Percentiles rank a stretch among this genome's conserved stretches.
Conservation (phyloP, 2,888 invertebrate genomes). For the Limenitis camilla region DNA sequence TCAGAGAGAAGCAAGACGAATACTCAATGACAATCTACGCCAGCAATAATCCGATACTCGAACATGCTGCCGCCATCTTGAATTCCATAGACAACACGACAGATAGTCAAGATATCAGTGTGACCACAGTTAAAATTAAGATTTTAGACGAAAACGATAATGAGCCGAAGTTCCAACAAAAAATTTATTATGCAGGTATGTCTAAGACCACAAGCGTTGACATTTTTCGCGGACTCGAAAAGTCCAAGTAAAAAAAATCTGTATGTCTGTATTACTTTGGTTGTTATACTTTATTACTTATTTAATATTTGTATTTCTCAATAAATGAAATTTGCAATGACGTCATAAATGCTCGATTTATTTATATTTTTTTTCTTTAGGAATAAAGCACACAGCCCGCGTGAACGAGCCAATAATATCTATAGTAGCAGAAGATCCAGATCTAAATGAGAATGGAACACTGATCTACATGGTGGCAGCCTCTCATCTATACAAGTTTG, state of each 20-base stretch:
- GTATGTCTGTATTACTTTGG: too few species aligned
- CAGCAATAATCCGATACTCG: constrained; percentile 86
- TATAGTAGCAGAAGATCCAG: constrained; percentile 87
- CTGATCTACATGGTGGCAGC: constrained; percentile 87
- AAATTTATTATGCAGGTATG: constrained; percentile 79
- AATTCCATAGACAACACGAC: constrained; percentile 57
- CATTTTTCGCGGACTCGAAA: too few species aligned
- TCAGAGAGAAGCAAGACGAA: constrained; percentile 81
- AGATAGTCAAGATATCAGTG: constrained; percentile 73
- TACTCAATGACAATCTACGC: constrained; percentile 87
- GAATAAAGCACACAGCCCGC: constrained; percentile 84
- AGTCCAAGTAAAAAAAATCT: too few species aligned
- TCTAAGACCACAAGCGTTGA: too few species aligned
- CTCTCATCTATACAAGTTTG: constrained; percentile 86
- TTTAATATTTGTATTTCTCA: too few species aligned
- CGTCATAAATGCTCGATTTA: too few species aligned
- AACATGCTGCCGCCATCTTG: constrained; percentile 58
- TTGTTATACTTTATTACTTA: too few species aligned
- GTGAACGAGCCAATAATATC: constrained; percentile 83
- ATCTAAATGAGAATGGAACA: constrained; percentile 88
- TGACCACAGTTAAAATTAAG: constrained; percentile 81
- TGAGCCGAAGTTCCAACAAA: constrained; percentile 80
- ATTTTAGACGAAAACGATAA: constrained; percentile 91
- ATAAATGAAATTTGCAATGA: too few species aligned
- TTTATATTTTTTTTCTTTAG: constrained; percentile 50